phyloP scores from a whole-genome alignment of 2,888 invertebrate species.

The Lycocerus yunnanus region DNA sequence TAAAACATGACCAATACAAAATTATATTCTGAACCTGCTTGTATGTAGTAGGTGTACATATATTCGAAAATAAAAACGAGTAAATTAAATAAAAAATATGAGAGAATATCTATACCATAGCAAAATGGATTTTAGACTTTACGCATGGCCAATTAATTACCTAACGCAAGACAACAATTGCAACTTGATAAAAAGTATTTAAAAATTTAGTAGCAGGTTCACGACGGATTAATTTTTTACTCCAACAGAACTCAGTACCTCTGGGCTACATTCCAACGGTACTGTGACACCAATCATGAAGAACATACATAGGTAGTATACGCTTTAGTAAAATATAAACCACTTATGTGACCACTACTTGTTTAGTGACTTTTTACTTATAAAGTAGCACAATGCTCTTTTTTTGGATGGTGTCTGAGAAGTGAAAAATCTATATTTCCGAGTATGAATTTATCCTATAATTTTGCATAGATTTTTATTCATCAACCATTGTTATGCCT shows the following conservation, averaged over 20 bases:
- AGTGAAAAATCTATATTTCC: not conserved
- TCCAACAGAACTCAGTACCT: conserved; percentile 46
- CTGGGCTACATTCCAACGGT: conserved; percentile 57
- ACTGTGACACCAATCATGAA: conserved; percentile 57
- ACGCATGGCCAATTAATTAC: not conserved
- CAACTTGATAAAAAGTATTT: not conserved
- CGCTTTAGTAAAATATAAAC: conserved; percentile 31
- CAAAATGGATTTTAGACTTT: not conserved
- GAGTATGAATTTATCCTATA: not conserved
- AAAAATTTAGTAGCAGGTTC: not conserved
- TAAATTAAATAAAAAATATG: too few species aligned
- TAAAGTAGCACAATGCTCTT: not conserved
- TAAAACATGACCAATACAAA: too few species aligned
- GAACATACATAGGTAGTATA: conserved; percentile 7
- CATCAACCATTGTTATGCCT: not conserved
- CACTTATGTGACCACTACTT: conserved; percentile 21
- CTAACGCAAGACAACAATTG: not conserved
- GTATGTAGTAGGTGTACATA: too few species aligned
- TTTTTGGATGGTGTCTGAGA: not conserved
- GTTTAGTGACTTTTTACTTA: not conserved
- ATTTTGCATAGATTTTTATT: not conserved
- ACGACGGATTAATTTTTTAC: not conserved
- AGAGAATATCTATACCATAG: not conserved
- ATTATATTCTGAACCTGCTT: too few species aligned
- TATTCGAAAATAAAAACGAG: too few species aligned